Percentiles rank a stretch among this genome's conserved stretches.
Conservation (phyloP, 2,113 vertebrate species). For the Ia io region DNA sequence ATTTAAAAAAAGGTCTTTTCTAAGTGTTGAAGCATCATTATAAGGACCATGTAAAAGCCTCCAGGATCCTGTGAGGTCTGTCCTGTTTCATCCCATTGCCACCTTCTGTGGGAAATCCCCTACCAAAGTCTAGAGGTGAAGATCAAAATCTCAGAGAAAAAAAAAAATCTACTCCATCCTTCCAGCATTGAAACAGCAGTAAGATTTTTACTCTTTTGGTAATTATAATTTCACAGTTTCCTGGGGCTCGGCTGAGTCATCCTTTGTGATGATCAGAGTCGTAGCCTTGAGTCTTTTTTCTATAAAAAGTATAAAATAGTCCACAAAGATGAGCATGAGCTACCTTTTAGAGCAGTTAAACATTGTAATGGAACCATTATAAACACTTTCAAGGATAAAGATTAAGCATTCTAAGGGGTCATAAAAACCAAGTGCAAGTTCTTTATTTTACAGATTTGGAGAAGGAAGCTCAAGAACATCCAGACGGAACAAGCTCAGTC, state of each 20-base stretch:
- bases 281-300: not conserved
- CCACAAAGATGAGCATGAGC: not conserved
- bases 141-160: not conserved
- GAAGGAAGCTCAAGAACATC: not conserved
- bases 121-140: not conserved
- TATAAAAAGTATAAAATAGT: not conserved
- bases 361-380: not conserved
- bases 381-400: slow-evolving; percentile 38
- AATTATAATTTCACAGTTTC: not conserved
- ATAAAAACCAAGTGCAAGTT: not conserved
- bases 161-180: not conserved
- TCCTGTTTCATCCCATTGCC: not conserved
- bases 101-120: not conserved
- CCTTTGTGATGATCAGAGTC: not conserved
- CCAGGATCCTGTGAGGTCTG: not conserved
- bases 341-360: not conserved
- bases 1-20: not conserved
- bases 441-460: not conserved
- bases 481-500: not conserved
- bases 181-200: not conserved
- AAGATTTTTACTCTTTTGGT: not conserved
- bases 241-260: not conserved
- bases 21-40: not conserved
- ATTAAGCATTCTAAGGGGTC: not conserved
- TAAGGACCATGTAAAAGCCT: not conserved